Conservation (phyloP, 2,113 vertebrate genomes). For the Megaceryle torquata region DNA sequence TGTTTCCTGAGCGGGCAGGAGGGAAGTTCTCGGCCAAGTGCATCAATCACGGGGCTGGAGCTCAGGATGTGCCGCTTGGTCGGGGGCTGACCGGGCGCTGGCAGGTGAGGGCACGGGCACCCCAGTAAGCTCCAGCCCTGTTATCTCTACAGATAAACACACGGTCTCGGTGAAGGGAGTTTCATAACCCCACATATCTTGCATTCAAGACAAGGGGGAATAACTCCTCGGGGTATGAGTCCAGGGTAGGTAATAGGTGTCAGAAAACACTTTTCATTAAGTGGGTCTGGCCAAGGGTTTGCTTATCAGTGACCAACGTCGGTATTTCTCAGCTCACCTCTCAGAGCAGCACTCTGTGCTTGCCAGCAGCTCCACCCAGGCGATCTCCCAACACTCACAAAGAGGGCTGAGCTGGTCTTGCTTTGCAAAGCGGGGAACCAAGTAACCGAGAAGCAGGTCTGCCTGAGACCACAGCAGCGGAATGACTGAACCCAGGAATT, state of each 20-base stretch:
- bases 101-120: constrained; percentile 79
- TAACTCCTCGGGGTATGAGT: neutral
- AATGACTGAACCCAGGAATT: neutral
- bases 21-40: constrained; percentile 86
- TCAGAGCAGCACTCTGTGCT: neutral
- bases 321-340: neutral
- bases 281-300: neutral
- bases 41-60: constrained; percentile 84
- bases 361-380: neutral
- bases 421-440: neutral
- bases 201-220: neutral
- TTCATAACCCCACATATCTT: neutral
- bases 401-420: neutral
- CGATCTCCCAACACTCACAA: neutral
- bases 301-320: neutral
- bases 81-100: constrained; percentile 63
- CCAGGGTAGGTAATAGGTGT: neutral
- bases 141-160: constrained; percentile 64
- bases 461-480: neutral
- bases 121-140: constrained; percentile 50
- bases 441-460: neutral
- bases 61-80: constrained; percentile 72
- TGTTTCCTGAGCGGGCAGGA: constrained; percentile 85
- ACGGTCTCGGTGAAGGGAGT: neutral
- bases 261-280: neutral